Evolutionary conservation across 1,140 invertebrate species (phyloP), one percentile per base, ranked within the genome.

Genomic region (Drosophila malerkotliana): DNA sequence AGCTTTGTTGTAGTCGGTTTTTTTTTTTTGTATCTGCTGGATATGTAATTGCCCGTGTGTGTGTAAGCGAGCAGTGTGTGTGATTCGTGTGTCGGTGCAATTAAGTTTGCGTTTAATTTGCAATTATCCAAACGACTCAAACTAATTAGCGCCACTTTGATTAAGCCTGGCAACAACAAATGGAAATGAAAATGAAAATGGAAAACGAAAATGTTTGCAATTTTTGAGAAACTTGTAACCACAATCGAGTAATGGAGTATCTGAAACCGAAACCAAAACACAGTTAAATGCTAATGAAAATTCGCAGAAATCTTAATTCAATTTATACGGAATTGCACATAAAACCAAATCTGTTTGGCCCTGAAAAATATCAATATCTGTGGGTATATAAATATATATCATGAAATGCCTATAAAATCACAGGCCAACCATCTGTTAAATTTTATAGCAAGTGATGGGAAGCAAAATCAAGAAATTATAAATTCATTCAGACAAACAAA

Each of bases 71-170:
- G 5, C 5, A 6, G 55, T 55, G 39, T 66, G 15, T 55, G 58
- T 73, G 75, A 73, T 83, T 87, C 83, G 83, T 87, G 83, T 88
- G 83, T 71, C 79, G 83, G 83, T 72, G 83, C 83, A 88, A 88
- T 88, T 88, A 88, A 88, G 44, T 88, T 87, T 83, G 83, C 83
- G 83, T 88, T 88, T 88, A 88, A 88, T 88, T 88, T 88, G 83
- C 83, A 88, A 88, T 88, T 88, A 88, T 88, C 83, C 83, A 88
- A 85, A 88, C 79, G 83, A 88, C 83, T 88, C 79, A 77, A 88
- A 88, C 83, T 88, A 88, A 88, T 88, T 88, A 88, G 83, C 83
- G 83, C 83, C 83, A 88, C 75, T 88, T 88, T 88, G 83, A 88
- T 88, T 88, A 77, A 87, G 66, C 79, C 78, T 79, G 77, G 66